phyloP scores from a whole-genome alignment of 23 tunicate genomes.

The Botrylloides violaceus region DNA sequence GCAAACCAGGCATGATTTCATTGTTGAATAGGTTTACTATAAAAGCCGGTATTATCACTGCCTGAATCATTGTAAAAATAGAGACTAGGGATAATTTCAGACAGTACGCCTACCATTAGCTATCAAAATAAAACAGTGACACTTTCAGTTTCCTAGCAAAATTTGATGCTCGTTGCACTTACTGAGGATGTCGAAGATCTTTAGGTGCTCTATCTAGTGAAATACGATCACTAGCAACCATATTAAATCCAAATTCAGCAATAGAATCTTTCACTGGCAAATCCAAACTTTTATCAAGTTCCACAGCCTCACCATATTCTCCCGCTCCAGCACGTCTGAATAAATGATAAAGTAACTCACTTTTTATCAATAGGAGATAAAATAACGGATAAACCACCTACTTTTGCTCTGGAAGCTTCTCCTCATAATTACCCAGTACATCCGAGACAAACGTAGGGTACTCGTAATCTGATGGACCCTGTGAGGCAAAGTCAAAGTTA shows the following conservation, averaged over 20 bases:
- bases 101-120: too few species aligned
- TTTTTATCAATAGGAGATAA: background rate
- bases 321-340: constrained; percentile 93
- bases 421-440: constrained; percentile 69
- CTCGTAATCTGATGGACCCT: constrained; percentile 55
- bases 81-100: too few species aligned
- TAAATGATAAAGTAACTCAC: background rate
- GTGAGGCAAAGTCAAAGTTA: constrained; percentile 16
- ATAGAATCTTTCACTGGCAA: constrained; percentile 45
- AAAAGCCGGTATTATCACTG: too few species aligned
- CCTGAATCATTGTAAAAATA: too few species aligned
- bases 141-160: too few species aligned
- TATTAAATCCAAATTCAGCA: constrained; percentile 90
- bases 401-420: constrained; percentile 48
- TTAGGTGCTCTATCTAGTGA: constrained; percentile 95
- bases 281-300: constrained; percentile 55
- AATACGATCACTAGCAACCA: constrained; percentile 78
- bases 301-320: constrained; percentile 88
- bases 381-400: constrained; percentile 6
- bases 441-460: constrained; percentile 42
- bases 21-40: too few species aligned
- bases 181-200: constrained; percentile 84
- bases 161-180: too few species aligned
- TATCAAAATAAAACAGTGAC: too few species aligned
- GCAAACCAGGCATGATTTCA: too few species aligned